Conservation (phyloP, 2,797 vertebrate species). For the Anniella stebbinsi region DNA sequence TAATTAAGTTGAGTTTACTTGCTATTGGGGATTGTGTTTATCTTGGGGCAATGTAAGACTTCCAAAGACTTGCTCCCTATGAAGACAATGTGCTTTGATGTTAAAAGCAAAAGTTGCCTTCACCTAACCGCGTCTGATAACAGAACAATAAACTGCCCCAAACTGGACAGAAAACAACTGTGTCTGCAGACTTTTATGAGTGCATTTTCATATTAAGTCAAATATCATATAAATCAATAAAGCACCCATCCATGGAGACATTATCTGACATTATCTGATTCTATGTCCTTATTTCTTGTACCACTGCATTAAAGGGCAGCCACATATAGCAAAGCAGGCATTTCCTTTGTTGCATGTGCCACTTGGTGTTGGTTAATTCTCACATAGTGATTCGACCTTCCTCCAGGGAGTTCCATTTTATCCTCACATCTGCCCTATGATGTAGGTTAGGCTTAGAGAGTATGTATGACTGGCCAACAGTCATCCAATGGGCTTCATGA, state of each 20-base stretch:
- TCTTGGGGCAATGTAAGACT: not conserved
- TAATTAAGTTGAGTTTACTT: slow-evolving; percentile 17
- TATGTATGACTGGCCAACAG: not conserved
- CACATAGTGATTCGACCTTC: not conserved
- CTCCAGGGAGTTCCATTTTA: not conserved
- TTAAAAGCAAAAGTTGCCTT: not conserved
- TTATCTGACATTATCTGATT: slow-evolving; percentile 49
- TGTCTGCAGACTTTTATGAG: rapidly evolving
- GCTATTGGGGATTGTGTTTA: not conserved
- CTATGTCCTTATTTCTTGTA: slow-evolving; percentile 40
- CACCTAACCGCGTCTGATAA: not conserved
- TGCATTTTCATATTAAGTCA: slow-evolving; percentile 35
- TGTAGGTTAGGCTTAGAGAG: not conserved
- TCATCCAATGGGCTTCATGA: not conserved
- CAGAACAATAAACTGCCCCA: not conserved
- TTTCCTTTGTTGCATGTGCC: slow-evolving; percentile 53
- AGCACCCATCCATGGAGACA: not conserved
- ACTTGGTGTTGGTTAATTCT: not conserved
- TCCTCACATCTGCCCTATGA: not conserved
- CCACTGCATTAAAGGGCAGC: slow-evolving; percentile 30
- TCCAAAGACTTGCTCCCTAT: not conserved
- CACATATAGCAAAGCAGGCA: slow-evolving; percentile 35
- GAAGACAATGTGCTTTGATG: not conserved
- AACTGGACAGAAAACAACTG: not conserved
- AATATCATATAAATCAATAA: slow-evolving; percentile 31